Evolutionary conservation across 2,797 vertebrate species (phyloP).

Genomic region (Acridotheres tristis): DNA sequence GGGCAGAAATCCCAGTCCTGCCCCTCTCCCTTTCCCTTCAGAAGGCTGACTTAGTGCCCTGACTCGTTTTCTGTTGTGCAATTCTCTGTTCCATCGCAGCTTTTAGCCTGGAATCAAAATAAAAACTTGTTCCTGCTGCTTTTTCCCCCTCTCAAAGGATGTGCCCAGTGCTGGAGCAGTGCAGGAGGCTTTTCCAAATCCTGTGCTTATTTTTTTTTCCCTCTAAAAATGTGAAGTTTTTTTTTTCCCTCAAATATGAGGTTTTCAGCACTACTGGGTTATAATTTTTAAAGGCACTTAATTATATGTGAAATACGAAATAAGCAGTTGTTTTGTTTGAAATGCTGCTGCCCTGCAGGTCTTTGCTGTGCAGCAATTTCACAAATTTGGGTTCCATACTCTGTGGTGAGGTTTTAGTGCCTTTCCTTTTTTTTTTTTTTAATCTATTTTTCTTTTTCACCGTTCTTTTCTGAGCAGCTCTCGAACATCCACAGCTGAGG

Average conservation of each 20-base stretch:
- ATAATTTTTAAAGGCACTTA: rapidly evolving
- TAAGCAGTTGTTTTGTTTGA: background rate
- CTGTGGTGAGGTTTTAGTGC: background rate
- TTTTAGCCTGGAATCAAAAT: background rate
- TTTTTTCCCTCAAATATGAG: background rate
- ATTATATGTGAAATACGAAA: background rate
- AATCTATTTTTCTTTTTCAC: background rate
- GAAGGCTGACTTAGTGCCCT: background rate
- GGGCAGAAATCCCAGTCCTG: rapidly evolving
- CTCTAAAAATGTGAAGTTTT: background rate
- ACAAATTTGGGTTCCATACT: rapidly evolving
- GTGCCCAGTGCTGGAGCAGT: background rate
- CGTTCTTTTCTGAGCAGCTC: background rate
- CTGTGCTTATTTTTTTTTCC: rapidly evolving
- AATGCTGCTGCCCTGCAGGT: background rate
- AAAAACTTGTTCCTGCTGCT: background rate
- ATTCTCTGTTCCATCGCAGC: rapidly evolving
- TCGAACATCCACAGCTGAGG: background rate
- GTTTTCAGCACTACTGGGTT: background rate
- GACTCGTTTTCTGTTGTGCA: background rate
- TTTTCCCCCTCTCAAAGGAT: background rate
- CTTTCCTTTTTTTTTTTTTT: too few species aligned
- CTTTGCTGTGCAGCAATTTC: background rate
- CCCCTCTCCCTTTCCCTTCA: background rate
- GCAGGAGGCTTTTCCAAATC: background rate